Percentiles rank a stretch among this genome's conserved stretches.
Evolutionary conservation across 2,888 invertebrate species (phyloP).

Genomic region (Cryptocheilus praepositus): DNA sequence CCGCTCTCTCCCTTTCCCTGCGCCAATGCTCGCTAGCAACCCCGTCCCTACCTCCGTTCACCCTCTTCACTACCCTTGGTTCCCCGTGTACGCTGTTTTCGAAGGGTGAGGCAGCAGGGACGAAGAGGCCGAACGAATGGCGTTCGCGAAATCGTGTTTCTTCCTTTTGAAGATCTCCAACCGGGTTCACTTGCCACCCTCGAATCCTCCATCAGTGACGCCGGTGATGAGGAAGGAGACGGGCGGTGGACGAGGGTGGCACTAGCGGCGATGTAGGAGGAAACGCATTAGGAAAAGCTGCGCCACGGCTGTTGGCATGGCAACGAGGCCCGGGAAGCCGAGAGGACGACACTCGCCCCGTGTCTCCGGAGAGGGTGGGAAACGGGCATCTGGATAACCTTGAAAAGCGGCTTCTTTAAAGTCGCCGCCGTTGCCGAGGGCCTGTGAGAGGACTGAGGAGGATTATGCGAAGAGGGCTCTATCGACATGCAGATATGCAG

Average conservation of each 20-base stretch:
- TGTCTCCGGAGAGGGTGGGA: conserved; percentile 31
- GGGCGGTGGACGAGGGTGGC: conserved; percentile 26
- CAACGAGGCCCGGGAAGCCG: conserved; percentile 48
- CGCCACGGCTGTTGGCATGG: conserved; percentile 58
- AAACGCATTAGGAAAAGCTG: conserved; percentile 42
- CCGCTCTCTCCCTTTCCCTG: too few relatives aligned
- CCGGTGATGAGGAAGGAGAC: conserved; percentile 29
- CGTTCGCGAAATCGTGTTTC: conserved; percentile 65
- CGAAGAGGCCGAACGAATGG: conserved; percentile 63
- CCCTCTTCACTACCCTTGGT: background rate
- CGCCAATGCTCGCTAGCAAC: background rate
- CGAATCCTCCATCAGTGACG: conserved; percentile 42
- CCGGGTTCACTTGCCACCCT: conserved; percentile 53
- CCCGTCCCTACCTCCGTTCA: conserved; percentile 21
- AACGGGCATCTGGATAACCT: conserved; percentile 52
- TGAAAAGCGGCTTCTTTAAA: conserved; percentile 54
- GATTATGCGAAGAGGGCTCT: conserved; percentile 35
- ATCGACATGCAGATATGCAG: conserved; percentile 43
- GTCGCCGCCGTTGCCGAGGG: conserved; percentile 26
- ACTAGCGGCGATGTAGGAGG: background rate
- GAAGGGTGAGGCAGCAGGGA: background rate
- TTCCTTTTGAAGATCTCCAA: conserved; percentile 57
- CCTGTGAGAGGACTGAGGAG: conserved; percentile 16
- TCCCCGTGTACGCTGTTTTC: conserved; percentile 25
- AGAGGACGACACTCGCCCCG: conserved; percentile 45